Base-by-base conservation (phyloP, 2,888 invertebrate species). In the Aphrophora alni region DNA sequence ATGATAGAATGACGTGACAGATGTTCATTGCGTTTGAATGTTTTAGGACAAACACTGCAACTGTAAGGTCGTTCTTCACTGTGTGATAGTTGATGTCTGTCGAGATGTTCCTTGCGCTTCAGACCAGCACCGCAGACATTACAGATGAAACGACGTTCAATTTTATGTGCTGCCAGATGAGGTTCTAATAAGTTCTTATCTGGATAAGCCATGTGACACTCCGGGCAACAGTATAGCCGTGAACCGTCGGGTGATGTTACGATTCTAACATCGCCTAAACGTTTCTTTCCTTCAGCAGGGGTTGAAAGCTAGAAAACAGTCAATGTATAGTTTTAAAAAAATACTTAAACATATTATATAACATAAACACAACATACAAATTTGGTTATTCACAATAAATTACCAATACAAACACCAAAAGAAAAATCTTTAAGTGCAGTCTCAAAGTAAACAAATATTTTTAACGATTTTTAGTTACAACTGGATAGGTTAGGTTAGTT, bases 1-100 rank as follows among this genome's bases (percentile, higher is more conserved):
- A 90, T 90, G 4, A 89, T 88, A 79, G 88, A 88, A 84, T 91
- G 90, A 74, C 90, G 88, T 0, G 90, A 89, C n/a, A 90, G 86
- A 84, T 90, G 90, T 81, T 90, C 90, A 83, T 90, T 90, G 51
- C 90, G 87, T 81, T 90, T 90, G 83, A 87, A 86, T 51, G 86
- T 86, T 82, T 87, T 86, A 2, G 85, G 85, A 38, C 86, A 85
- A 28, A 85, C 85, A 7, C 82, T 85, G 75, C 85, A 85, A 0
- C 84, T 84, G 72, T 84, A 86, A 0, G 89, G 90, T 73, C 90
- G 86, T 81, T 89, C 89, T 72, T 89, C 88, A 8, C 89, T 89
- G 81, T 89, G 90, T 24, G 89, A 89, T 10, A 89, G 87, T 87
- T 89, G 89, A 78, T 90, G 90, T 69, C 89, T 88, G 83, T 90